A percentile compares a stretch with the other conserved stretches of the same genome.
Conservation (phyloP, 1,140 invertebrate genomes). For the Condylostylus longicornis region DNA sequence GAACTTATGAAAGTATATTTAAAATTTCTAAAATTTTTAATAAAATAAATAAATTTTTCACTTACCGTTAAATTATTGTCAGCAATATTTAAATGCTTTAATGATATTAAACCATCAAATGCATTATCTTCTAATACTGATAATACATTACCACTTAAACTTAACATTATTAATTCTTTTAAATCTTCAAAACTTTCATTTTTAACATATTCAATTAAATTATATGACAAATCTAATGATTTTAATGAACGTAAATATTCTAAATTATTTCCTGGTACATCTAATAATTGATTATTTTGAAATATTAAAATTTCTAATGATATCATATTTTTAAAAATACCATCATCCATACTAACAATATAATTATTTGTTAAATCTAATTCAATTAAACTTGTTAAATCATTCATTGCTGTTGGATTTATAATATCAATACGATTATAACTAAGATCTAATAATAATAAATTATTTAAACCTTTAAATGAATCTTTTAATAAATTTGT, state of each 20-base stretch:
- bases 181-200: slow-evolving; percentile 51
- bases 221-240: slow-evolving; percentile 51
- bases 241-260: slow-evolving; percentile 46
- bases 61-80: slow-evolving; percentile 60
- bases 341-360: slow-evolving; percentile 49
- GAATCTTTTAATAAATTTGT: slow-evolving; percentile 53
- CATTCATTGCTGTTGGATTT: slow-evolving; percentile 51
- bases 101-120: slow-evolving; percentile 48
- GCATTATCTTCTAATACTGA: slow-evolving; percentile 47
- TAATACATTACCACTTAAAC: slow-evolving; percentile 57
- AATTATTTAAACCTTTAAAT: slow-evolving; percentile 52
- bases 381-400: slow-evolving; percentile 50
- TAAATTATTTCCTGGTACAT: slow-evolving; percentile 53
- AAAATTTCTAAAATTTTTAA: background rate
- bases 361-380: slow-evolving; percentile 64
- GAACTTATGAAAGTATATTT: background rate
- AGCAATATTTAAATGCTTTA: slow-evolving; percentile 59
- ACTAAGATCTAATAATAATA: slow-evolving; percentile 54
- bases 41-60: slow-evolving; percentile 1
- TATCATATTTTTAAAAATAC: slow-evolving; percentile 51
- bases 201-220: slow-evolving; percentile 51
- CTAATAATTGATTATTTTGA: slow-evolving; percentile 59
- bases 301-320: slow-evolving; percentile 52
- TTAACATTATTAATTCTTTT: slow-evolving; percentile 45
- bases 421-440: slow-evolving; percentile 61